Percentiles rank a stretch among this genome's conserved stretches.
Evolutionary conservation across 2,113 vertebrate genomes (phyloP).

Genomic region (Nicator chloris): DNA sequence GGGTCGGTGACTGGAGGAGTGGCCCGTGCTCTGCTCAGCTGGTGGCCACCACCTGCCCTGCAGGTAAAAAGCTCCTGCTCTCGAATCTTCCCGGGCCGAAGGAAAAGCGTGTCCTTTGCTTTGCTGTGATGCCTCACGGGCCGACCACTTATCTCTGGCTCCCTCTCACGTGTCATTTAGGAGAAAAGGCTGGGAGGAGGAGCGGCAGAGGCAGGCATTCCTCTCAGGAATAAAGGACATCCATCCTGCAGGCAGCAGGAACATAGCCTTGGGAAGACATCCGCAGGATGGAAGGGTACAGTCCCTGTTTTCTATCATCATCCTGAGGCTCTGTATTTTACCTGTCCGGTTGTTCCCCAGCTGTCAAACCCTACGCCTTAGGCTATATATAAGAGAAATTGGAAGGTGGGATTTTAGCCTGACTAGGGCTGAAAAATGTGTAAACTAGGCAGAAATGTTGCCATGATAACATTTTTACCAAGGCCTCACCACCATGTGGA

Average conservation of each 20-base stretch:
- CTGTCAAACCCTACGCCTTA: not conserved
- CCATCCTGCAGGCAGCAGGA: not conserved
- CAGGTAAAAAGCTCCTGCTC: not conserved
- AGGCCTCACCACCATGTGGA: not conserved
- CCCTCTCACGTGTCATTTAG: not conserved
- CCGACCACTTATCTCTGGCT: not conserved
- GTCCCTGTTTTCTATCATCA: not conserved
- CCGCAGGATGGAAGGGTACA: not conserved
- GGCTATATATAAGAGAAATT: not conserved
- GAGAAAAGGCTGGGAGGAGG: not conserved
- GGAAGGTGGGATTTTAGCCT: not conserved
- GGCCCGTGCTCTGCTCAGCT: not conserved
- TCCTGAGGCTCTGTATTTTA: not conserved
- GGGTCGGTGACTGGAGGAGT: not conserved
- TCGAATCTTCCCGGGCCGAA: rapidly evolving
- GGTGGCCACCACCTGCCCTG: not conserved
- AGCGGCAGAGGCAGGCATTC: not conserved
- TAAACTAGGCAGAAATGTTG: not conserved
- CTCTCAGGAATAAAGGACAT: not conserved
- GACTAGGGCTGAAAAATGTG: not conserved
- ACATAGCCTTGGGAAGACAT: rapidly evolving
- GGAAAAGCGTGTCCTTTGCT: not conserved
- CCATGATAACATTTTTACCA: not conserved
- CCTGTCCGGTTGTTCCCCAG: not conserved
- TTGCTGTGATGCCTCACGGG: not conserved